phyloP scores from a whole-genome alignment of 2,797 vertebrate genomes.

The Gadopsis marmoratus region DNA sequence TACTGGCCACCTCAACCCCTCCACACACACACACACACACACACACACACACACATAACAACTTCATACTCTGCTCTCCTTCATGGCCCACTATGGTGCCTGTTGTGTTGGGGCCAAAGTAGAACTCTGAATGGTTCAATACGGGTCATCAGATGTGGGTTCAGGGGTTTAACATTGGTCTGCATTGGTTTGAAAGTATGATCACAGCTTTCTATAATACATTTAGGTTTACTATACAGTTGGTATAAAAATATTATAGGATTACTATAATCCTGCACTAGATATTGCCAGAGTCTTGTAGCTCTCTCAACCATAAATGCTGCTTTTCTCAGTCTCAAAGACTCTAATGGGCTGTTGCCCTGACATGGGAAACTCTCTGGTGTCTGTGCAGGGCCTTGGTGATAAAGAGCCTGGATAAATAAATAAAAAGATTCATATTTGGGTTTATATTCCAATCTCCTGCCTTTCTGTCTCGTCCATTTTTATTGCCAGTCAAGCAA shows the following conservation, averaged over 20 bases:
- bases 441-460: not conserved
- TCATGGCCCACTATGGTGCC: not conserved
- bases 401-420: not conserved
- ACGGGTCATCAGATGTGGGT: not conserved
- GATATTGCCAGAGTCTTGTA: slow-evolving; percentile 30
- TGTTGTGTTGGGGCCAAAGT: not conserved
- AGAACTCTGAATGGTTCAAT: not conserved
- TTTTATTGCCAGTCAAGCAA: no score
- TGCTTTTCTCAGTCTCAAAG: slow-evolving; percentile 24
- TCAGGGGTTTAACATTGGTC: slow-evolving; percentile 16
- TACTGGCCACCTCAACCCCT: slow-evolving; percentile 33
- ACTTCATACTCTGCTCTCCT: slow-evolving; percentile 23
- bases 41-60: no score
- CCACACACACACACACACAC: not conserved
- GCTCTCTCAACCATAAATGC: slow-evolving; percentile 32
- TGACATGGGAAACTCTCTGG: slow-evolving; percentile 7
- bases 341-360: not conserved
- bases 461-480: not conserved
- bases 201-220: slow-evolving; percentile 24
- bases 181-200: slow-evolving; percentile 1
- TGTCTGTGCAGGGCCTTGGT: not conserved
- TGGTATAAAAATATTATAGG: slow-evolving; percentile 45
- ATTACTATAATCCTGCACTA: slow-evolving; percentile 59
- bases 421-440: not conserved
- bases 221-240: slow-evolving; percentile 21